Base-by-base conservation (phyloP, 2,888 invertebrate species). In the Cheilosia urbana region DNA sequence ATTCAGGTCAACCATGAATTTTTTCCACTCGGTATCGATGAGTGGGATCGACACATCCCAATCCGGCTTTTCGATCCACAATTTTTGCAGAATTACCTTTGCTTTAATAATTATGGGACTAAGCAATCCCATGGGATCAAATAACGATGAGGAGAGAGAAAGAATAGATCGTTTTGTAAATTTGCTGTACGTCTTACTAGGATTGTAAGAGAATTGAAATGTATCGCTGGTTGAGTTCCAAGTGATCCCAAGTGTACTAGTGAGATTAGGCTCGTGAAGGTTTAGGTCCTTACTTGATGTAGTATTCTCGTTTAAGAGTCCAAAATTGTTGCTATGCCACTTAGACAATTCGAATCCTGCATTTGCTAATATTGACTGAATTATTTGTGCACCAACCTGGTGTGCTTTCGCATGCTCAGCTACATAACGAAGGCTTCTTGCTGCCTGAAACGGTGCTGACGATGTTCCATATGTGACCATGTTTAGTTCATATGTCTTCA, bases 271-370 rank as follows among this genome's bases (percentile, higher is more conserved):
- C 13, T 80, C 58, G 1, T 57, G 3, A 1, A 69, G 11, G 4
- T 68, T 68, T 2, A 81, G 45, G 7, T 58, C 58, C 17, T 58
- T 42, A 5, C 21, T 17, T 21, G n/a, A 17, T 9, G 11, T 47
- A n/a, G 19, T 76, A 11, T 9, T 34, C 34, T 34, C 11, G 34
- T 2, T 9, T 34, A 34, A 11, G 2, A 34, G 11, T 11, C 2
- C 11, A 11, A 3, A 34, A 34, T 11, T 34, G 3, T 34, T 81
- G 11, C 53, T 34, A 11, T 34, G 63, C 47, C 57, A 42, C 68
- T 80, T 77, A 5, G 66, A 40, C 53, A 82, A 40, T 37, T 77
- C 77, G 21, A 72, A 49, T 19, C 78, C 73, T 47, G 58, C 73
- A 27, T 57, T 69, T 13, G 17, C n/a, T 19, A 84, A 47, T 2